Conservation (phyloP, 2,797 vertebrate species). For the Phrynocephalus guinanensis region DNA sequence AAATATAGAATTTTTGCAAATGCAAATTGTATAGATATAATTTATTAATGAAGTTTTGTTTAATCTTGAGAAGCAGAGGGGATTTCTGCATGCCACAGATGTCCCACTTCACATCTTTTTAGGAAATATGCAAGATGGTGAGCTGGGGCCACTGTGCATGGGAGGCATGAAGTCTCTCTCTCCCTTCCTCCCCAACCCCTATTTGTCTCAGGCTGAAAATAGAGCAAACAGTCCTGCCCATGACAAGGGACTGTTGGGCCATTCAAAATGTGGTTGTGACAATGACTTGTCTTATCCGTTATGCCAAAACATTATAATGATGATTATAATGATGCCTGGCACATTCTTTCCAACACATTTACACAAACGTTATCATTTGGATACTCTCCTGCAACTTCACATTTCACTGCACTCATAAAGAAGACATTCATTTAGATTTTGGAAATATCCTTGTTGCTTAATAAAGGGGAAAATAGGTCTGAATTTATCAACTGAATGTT, state of each 20-base stretch:
- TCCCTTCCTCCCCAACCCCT: no score
- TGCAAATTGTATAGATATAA: no score
- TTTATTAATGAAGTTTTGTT: no score
- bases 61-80: no score
- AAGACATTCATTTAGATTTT: constrained; percentile 40
- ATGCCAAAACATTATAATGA: no score
- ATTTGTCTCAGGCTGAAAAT: background rate
- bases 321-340: background rate
- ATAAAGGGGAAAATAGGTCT: background rate
- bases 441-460: constrained; percentile 17
- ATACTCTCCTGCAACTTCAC: background rate
- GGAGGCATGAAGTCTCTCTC: no score
- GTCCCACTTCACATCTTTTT: background rate
- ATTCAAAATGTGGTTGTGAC: no score
- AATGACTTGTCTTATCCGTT: no score
- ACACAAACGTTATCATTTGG: constrained; percentile 14
- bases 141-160: background rate
- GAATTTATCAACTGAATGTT: constrained; percentile 39
- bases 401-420: constrained; percentile 41
- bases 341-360: background rate
- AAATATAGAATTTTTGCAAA: no score
- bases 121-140: background rate
- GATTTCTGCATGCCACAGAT: no score
- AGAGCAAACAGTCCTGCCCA: background rate
- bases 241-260: no score